Percentiles rank a stretch among this genome's conserved stretches.
phyloP scores from a whole-genome alignment of 23 tunicate species.

The Styela clava region DNA sequence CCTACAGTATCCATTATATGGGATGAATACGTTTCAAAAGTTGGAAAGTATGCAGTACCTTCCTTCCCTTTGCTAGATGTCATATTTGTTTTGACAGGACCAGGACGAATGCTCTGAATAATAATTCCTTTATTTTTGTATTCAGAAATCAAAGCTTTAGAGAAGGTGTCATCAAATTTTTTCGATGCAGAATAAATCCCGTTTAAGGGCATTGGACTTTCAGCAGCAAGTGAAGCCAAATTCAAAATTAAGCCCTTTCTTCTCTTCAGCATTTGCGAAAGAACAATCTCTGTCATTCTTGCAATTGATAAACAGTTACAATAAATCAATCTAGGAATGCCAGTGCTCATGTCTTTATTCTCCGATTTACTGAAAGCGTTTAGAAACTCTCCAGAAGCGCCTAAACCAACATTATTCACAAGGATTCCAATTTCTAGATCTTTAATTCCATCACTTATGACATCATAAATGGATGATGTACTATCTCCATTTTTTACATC shows the following conservation, averaged over 20 bases:
- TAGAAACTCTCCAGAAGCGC: slow-evolving; percentile 38
- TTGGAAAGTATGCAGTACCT: slow-evolving; percentile 26
- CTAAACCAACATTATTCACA: slow-evolving; percentile 72
- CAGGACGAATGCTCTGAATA: slow-evolving; percentile 66
- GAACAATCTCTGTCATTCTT: slow-evolving; percentile 46
- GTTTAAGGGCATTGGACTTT: slow-evolving; percentile 42
- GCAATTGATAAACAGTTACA: slow-evolving; percentile 49
- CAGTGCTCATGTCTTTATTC: slow-evolving; percentile 12
- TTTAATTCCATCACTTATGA: slow-evolving; percentile 27
- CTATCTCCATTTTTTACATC: not conserved
- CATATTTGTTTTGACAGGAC: slow-evolving; percentile 61
- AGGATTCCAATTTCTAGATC: slow-evolving; percentile 60
- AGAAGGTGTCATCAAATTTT: slow-evolving; percentile 68
- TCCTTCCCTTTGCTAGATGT: slow-evolving; percentile 47
- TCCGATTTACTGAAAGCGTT: not conserved
- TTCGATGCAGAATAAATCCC: slow-evolving; percentile 74
- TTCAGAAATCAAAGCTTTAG: slow-evolving; percentile 43
- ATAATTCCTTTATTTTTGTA: slow-evolving; percentile 56
- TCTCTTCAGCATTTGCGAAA: slow-evolving; percentile 51
- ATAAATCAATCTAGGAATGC: slow-evolving; percentile 34
- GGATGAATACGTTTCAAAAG: slow-evolving; percentile 37
- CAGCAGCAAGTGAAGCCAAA: slow-evolving; percentile 62
- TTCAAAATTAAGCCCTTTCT: slow-evolving; percentile 65
- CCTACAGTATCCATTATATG: slow-evolving; percentile 61
- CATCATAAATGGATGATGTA: slow-evolving; percentile 28